Conservation (phyloP, 2,113 vertebrate species). For the Canis aureus region DNA sequence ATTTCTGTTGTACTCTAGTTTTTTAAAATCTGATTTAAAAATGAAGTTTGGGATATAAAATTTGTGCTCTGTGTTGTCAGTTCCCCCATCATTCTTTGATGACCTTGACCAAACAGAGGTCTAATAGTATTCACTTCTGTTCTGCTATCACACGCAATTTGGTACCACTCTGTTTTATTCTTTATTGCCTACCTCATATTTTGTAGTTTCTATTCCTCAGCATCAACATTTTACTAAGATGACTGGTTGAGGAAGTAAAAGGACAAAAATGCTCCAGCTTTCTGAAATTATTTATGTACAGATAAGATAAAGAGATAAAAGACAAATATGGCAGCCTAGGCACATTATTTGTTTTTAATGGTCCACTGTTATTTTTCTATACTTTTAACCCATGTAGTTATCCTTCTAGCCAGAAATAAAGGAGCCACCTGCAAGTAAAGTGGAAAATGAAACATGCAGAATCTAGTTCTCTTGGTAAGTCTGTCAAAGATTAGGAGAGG, state of each 20-base stretch:
- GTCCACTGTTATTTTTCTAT: neutral
- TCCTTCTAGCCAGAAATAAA: neutral
- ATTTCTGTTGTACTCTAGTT: slow-evolving; percentile 25
- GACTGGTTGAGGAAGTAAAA: neutral
- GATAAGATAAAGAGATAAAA: neutral
- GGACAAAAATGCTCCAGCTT: neutral
- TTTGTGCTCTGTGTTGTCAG: neutral
- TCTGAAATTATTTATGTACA: slow-evolving; percentile 31
- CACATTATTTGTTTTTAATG: neutral
- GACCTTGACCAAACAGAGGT: neutral
- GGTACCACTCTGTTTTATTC: slow-evolving; percentile 26
- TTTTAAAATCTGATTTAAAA: slow-evolving; percentile 48
- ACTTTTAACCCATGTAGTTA: neutral
- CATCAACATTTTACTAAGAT: slow-evolving; percentile 1
- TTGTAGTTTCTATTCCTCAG: slow-evolving; percentile 32
- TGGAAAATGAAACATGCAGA: neutral
- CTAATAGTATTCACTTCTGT: neutral
- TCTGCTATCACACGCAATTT: neutral
- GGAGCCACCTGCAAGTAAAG: neutral
- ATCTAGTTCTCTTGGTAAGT: neutral
- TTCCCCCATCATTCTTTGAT: neutral
- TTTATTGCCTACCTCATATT: slow-evolving; percentile 19
- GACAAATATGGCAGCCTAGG: neutral
- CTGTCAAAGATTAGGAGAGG: neutral
- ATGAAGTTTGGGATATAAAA: neutral